These are phyloP conservation scores for Acipenser ruthenus DNA, from an alignment of 2,797 vertebrate genomes.

Conservation along the genomic window DNA sequence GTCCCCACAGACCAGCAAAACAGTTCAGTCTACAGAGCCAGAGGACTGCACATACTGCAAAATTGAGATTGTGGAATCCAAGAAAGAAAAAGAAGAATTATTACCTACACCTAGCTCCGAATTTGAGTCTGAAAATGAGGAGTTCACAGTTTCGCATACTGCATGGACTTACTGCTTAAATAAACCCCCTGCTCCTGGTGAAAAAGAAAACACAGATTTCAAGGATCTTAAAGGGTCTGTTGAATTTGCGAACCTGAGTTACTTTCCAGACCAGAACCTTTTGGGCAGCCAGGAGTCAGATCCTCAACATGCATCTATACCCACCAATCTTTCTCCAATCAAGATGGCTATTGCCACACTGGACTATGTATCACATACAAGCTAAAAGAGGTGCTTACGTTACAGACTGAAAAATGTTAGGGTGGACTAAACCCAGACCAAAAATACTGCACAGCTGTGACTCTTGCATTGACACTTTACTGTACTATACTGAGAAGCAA, in stretches of 20 bases:
- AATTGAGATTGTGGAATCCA: slow-evolving; percentile 34
- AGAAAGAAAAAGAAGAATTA: background rate
- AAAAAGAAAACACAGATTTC: background rate
- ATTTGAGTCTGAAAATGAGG: background rate
- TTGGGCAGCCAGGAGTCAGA: too few species aligned
- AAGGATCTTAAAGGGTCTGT: slow-evolving; percentile 15
- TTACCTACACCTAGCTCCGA: background rate
- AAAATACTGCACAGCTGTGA: slow-evolving; percentile 35
- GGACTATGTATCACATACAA: too few species aligned
- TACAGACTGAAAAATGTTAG: too few species aligned
- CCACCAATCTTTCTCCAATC: too few species aligned
- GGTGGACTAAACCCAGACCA: slow-evolving; percentile 28
- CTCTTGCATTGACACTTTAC: slow-evolving; percentile 19
- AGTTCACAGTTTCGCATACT: background rate
- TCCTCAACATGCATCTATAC: too few species aligned
- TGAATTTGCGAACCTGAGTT: background rate
- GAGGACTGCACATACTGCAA: slow-evolving; percentile 43
- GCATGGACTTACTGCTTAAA: background rate
- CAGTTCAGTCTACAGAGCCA: slow-evolving; percentile 25
- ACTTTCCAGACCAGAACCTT: background rate
- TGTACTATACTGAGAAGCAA: background rate
- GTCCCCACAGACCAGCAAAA: slow-evolving; percentile 28
- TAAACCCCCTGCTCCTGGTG: background rate
- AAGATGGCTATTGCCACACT: too few species aligned
- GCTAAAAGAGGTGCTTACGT: too few species aligned